These are phyloP conservation scores for Takifugu rubripes DNA, from an alignment of 2,797 vertebrate species.

Conservation along the genomic window DNA sequence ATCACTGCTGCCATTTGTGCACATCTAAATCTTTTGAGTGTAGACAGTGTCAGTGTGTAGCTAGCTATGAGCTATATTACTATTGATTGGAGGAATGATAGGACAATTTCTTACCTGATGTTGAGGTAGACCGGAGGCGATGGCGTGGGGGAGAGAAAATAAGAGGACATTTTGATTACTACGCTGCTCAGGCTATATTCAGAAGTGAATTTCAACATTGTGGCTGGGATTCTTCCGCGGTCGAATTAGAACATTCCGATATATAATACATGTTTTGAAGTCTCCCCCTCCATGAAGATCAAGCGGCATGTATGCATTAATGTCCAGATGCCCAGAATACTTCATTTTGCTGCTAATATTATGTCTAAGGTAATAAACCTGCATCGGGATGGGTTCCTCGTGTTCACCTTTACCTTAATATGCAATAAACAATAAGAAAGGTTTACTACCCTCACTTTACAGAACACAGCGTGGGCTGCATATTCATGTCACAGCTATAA, in stretches of 20 bases:
- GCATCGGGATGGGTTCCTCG: no score
- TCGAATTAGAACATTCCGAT: no score
- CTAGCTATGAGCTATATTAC: constrained; percentile 69
- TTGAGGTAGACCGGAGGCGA: constrained; percentile 65
- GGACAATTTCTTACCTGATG: constrained; percentile 78
- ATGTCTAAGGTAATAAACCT: no score
- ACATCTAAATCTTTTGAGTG: constrained; percentile 70
- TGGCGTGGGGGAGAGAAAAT: constrained; percentile 43
- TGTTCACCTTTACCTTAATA: no score
- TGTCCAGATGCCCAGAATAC: no score
- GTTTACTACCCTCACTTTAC: constrained; percentile 6
- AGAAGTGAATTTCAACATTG: no score
- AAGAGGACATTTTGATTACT: constrained; percentile 68
- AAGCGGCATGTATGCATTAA: no score
- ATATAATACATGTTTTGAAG: no score
- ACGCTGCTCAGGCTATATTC: constrained; percentile 49
- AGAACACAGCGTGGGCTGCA: constrained; percentile 14
- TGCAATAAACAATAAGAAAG: no score
- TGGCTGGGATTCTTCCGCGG: no score
- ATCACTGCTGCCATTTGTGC: constrained; percentile 67
- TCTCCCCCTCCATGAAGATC: no score
- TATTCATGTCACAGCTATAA: constrained; percentile 46
- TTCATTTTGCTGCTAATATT: no score
- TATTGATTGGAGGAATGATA: constrained; percentile 74
- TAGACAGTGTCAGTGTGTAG: constrained; percentile 49